Evolutionary conservation across 2,888 invertebrate species (phyloP).

Genomic region (Stenchaetothrips biformis): DNA sequence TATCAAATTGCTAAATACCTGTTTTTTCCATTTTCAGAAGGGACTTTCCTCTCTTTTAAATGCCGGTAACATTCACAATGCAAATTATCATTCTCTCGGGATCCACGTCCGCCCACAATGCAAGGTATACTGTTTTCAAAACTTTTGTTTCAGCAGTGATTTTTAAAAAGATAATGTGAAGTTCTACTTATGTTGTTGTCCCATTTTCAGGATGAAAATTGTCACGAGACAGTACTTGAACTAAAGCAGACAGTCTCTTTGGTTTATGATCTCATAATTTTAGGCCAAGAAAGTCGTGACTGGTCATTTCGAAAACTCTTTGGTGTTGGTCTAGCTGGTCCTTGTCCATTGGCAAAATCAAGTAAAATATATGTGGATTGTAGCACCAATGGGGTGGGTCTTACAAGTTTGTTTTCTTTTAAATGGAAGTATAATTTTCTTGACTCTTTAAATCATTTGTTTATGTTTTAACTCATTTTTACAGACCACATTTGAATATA

Average conservation of each 20-base stretch:
- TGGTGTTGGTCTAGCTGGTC: conserved; percentile 74
- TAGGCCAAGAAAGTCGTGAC: conserved; percentile 58
- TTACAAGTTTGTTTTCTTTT: background rate
- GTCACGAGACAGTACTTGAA: conserved; percentile 64
- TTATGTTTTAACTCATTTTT: background rate
- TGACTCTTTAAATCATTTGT: background rate
- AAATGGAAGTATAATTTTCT: background rate
- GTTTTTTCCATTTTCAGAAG: conserved; percentile 47
- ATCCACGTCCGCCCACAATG: conserved; percentile 80
- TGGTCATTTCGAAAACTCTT: conserved; percentile 86
- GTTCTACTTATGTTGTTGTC: background rate
- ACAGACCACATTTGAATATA: background rate
- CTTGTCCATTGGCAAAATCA: conserved; percentile 72
- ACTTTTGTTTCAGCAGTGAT: background rate
- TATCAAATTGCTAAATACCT: conserved; percentile 9
- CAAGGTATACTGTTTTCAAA: conserved; percentile 42
- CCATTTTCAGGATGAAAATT: conserved; percentile 49
- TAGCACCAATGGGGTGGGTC: conserved; percentile 49
- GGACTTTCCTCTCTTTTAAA: conserved; percentile 85
- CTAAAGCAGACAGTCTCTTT: conserved; percentile 79
- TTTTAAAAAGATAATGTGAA: background rate
- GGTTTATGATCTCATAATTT: conserved; percentile 73
- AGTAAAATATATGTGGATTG: conserved; percentile 80
- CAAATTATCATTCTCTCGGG: conserved; percentile 86
- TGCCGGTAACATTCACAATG: conserved; percentile 85